Evolutionary conservation across 1,140 invertebrate genomes (phyloP).

Genomic region (Asbolus verrucosus): DNA sequence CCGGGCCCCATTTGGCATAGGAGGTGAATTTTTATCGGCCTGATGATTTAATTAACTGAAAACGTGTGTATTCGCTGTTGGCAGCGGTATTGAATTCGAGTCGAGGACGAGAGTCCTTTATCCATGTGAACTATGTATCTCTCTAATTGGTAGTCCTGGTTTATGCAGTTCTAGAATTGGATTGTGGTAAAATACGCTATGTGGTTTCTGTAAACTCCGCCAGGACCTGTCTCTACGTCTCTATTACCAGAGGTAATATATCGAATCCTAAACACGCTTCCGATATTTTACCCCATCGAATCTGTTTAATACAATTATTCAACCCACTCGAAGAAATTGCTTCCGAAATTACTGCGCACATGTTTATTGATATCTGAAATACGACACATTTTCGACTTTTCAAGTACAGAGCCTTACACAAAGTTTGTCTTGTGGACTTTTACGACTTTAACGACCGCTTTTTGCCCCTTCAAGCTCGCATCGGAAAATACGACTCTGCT

Average conservation of each 20-base stretch:
- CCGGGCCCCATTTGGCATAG: slow-evolving; percentile 27
- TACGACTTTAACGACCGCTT: too few species aligned
- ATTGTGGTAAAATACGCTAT: slow-evolving; percentile 65
- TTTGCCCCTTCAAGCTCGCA: too few species aligned
- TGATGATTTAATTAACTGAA: slow-evolving; percentile 55
- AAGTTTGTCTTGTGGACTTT: not conserved
- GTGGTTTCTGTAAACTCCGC: slow-evolving; percentile 64
- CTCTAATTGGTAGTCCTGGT: slow-evolving; percentile 63
- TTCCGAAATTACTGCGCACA: slow-evolving; percentile 53
- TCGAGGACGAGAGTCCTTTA: slow-evolving; percentile 54
- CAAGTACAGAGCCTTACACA: slow-evolving; percentile 4
- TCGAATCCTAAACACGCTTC: slow-evolving; percentile 59
- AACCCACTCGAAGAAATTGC: slow-evolving; percentile 58
- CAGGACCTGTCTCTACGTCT: slow-evolving; percentile 62
- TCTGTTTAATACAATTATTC: slow-evolving; percentile 61
- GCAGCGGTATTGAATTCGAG: slow-evolving; percentile 43
- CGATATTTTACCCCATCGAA: slow-evolving; percentile 60
- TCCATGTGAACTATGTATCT: slow-evolving; percentile 62
- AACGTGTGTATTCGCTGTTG: slow-evolving; percentile 51
- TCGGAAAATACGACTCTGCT: too few species aligned
- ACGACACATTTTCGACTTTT: slow-evolving; percentile 20
- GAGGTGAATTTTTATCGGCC: slow-evolving; percentile 42
- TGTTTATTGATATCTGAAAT: slow-evolving; percentile 47
- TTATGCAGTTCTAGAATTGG: slow-evolving; percentile 64
- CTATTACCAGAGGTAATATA: slow-evolving; percentile 63